Evolutionary conservation across 2,113 vertebrate species (phyloP).

Genomic region (Hoplias malabaricus): DNA sequence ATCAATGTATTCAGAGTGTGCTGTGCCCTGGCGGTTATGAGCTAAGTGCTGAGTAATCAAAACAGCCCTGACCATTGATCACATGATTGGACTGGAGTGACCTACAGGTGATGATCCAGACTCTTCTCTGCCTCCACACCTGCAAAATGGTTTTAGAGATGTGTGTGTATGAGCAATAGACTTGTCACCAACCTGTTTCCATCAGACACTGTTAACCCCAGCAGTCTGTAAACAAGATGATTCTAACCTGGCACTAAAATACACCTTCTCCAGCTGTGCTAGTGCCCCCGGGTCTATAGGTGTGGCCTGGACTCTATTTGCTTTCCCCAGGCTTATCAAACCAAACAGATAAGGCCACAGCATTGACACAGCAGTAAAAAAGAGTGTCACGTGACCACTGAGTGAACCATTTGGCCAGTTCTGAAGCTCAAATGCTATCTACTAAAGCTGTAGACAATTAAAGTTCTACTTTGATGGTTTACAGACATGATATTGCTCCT

Average conservation of each 20-base stretch:
- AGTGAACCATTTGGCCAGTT: constrained; percentile 4
- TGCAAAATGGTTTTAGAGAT: neutral
- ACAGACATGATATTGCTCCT: neutral
- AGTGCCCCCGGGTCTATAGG: neutral
- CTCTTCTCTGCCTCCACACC: neutral
- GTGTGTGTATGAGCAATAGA: neutral
- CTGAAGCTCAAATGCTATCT: neutral
- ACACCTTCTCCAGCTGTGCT: neutral
- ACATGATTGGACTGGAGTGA: neutral
- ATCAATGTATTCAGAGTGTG: neutral
- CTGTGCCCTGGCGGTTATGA: neutral
- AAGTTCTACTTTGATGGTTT: neutral
- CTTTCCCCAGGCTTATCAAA: constrained; percentile 26
- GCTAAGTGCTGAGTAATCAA: neutral
- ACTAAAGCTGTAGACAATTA: neutral
- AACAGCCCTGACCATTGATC: neutral
- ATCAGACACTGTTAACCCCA: neutral
- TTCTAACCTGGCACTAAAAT: constrained; percentile 2
- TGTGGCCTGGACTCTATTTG: neutral
- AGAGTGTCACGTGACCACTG: neutral
- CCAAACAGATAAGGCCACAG: neutral
- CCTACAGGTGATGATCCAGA: neutral
- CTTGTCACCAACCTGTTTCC: neutral
- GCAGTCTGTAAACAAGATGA: constrained; percentile 5
- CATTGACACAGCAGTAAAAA: neutral